Evolutionary conservation across 1,140 invertebrate species (phyloP), one percentile per base, ranked within the genome.

Genomic region (Zaprionus inermis): DNA sequence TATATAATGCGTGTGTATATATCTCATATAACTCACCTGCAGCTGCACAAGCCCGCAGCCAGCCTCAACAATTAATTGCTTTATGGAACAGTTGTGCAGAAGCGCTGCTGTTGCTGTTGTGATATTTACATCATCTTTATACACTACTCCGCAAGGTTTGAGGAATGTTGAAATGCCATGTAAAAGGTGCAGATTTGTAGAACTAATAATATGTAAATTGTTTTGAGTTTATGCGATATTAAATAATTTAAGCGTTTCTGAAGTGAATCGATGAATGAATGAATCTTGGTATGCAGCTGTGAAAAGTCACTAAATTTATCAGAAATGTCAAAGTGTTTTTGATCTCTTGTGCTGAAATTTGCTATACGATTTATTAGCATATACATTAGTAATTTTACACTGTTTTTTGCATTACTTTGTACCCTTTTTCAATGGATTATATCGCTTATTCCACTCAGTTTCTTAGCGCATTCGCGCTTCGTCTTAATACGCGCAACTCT

Each of bases 41-140:
- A 75, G 59, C 72, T 75, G 72, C 72, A 75, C 59, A 72, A 65
- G 41, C 24, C 5, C 60, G 68, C 72, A 55, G 54, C 41, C 38
- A 74, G 72, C 58, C 59, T 74, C 55, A 64, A 71, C 67, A 71
- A 75, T 75, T 75, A 75, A 75, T 75, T 72, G 72, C 68, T 75
- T 72, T 72, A 71, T 75, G 72, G 56, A 54, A 36, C 72, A 30
- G 68, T 55, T 55, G 59, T 24, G 52, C 59, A 65, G 52, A 60
- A 36, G 59, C 44, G 52, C 38, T 64, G 44, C 65, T 58, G 18
- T 18, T 46, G 44, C 12, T 32, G 4, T 32, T 32, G 10, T 55
- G 65, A 69, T 71, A 65, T 59, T 71, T 70, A 63, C 52, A 58
- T 51, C 58, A 57, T 70, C 41, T 63, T 41, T 58, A 63, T 74